Evolutionary conservation across 1,140 invertebrate genomes (phyloP).

Genomic region (Phortica variegata): DNA sequence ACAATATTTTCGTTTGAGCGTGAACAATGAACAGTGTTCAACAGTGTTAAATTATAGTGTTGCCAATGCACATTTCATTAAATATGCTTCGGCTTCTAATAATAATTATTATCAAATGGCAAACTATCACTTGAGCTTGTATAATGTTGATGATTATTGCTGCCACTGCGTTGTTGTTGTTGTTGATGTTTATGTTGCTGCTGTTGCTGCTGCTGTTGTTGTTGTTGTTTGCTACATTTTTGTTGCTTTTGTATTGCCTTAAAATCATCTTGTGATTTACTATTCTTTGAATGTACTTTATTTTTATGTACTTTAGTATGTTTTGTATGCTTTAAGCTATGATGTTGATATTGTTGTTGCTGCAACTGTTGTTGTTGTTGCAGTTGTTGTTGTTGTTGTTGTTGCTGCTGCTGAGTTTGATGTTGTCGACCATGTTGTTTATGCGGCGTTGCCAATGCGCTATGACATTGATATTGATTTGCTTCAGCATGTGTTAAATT

Average conservation of each 20-base stretch:
- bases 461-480: slow-evolving; percentile 42
- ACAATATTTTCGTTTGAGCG: too few species aligned
- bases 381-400: slow-evolving; percentile 19
- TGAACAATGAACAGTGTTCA: too few species aligned
- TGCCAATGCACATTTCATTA: too few species aligned
- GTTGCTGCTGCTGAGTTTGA: slow-evolving; percentile 27
- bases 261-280: slow-evolving; percentile 47
- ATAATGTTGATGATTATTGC: slow-evolving; percentile 38
- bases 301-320: slow-evolving; percentile 42
- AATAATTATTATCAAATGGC: slow-evolving; percentile 56
- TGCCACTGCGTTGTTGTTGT: slow-evolving; percentile 21
- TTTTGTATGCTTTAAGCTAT: slow-evolving; percentile 51
- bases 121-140: slow-evolving; percentile 53
- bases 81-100: too few species aligned
- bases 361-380: slow-evolving; percentile 18
- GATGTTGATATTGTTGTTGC: slow-evolving; percentile 33
- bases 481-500: slow-evolving; percentile 26
- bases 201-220: slow-evolving; percentile 23
- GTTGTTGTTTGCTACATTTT: slow-evolving; percentile 23
- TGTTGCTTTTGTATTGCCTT: slow-evolving; percentile 42
- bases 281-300: slow-evolving; percentile 40
- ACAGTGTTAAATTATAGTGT: too few species aligned
- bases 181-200: slow-evolving; percentile 29
- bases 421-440: background rate
- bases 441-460: background rate